Base-by-base conservation (phyloP, 2,797 vertebrate species). In the Phrynocephalus forsythii region DNA sequence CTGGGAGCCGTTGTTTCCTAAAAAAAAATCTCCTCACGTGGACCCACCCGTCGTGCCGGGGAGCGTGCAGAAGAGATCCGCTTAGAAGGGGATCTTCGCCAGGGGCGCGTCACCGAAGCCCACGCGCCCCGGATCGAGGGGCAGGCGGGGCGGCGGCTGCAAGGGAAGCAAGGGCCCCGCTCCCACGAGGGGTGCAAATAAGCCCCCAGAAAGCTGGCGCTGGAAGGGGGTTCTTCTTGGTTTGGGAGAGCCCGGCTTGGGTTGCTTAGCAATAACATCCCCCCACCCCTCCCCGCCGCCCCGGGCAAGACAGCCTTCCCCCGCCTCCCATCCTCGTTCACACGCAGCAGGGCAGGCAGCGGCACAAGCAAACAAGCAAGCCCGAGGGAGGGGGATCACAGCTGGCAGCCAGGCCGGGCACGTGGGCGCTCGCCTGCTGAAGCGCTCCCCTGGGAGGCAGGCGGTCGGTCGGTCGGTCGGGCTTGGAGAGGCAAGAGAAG, bases 401-500 rank as follows among this genome's bases (percentile, higher is more conserved):
- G 83, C 72, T 3, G 5, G 90, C 9, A 89, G 86, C 84, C 90
- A 38, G 44, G 73, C 86, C 72, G 0, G 84, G 95, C 96, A 94
- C 95, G 91, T 93, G 95, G 81, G 28, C n/a, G 7, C 85, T 76
- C 94, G 92, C 93, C 88, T 93, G 96, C 87, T 66, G 0, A 44
- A 66, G 87, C 86, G 38, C 38, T 44, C 92, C 95, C 94, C 94
- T 92, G 94, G 94, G 82, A 87, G n/a, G 30, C 82, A 81, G 26
- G 86, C 85, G 84, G n/a, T 24, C 24, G 6, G 33, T 33, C 33
- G 82, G 71, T 60, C 52, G 33, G 11, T 24, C 20, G 6, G 75
- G 50, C n/a, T 3, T 11, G 69, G 44, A 63, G 44, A 1, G 18
- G 33, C 20, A 9, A 50, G 30, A 8, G 22, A 33, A 16, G 26